A percentile compares a stretch with the other conserved stretches of the same genome.
Conservation (phyloP, 2,888 invertebrate species). For the Hymenopus coronatus region DNA sequence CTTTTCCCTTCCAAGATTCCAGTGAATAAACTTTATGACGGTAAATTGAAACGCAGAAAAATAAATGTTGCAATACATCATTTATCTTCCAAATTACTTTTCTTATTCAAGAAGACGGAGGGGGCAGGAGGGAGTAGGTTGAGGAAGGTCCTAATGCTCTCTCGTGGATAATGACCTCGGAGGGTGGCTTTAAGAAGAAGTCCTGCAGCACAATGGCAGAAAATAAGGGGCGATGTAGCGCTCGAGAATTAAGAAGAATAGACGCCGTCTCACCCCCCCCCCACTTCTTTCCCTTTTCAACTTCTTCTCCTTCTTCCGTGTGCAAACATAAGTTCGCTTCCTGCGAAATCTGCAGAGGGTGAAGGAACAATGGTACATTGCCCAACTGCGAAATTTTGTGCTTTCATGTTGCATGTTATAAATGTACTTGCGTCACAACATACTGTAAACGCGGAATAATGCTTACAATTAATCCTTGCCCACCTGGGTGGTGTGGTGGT, state of each 20-base stretch:
- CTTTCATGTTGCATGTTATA: not conserved
- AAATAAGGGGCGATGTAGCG: slow-evolving; percentile 12
- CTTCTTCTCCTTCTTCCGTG: not conserved
- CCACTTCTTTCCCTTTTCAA: not conserved
- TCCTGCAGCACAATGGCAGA: not conserved
- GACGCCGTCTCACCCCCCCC: not conserved
- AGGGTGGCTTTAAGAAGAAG: not conserved
- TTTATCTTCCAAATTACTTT: slow-evolving; percentile 3
- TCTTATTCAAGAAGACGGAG: not conserved
- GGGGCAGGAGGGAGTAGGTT: not conserved
- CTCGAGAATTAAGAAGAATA: slow-evolving; percentile 4
- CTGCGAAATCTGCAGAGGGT: not conserved
- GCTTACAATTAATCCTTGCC: too few species aligned
- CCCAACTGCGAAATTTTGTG: not conserved
- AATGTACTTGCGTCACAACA: too few species aligned
- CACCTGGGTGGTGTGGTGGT: too few species aligned
- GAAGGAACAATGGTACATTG: not conserved
- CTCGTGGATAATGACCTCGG: slow-evolving; percentile 11
- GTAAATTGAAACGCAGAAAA: not conserved
- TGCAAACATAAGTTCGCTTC: not conserved
- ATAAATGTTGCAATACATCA: not conserved
- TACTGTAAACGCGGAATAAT: too few species aligned
- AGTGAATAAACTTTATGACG: not conserved
- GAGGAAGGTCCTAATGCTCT: slow-evolving; percentile 10
- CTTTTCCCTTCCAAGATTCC: too few species aligned